Conservation (phyloP, 2,888 invertebrate genomes). For the Hipparchia sbordonii region DNA sequence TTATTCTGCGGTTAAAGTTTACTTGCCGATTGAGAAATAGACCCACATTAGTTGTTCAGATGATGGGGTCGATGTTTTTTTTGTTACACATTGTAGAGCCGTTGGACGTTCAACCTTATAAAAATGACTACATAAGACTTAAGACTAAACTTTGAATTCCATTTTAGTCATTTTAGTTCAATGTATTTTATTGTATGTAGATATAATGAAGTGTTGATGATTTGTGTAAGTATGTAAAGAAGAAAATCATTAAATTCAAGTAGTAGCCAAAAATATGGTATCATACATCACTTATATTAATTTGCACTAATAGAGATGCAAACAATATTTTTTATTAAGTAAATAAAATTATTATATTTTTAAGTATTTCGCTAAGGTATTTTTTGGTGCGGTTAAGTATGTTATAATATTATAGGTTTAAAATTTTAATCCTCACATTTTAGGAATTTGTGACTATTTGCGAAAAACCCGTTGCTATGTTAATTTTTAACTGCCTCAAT, state of each 20-base stretch:
- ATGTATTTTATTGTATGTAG: slow-evolving; percentile 7
- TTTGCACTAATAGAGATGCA: not conserved
- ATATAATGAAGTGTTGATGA: not conserved
- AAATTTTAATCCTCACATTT: not conserved
- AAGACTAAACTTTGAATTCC: slow-evolving; percentile 25
- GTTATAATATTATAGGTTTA: not conserved
- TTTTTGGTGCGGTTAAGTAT: slow-evolving; percentile 9
- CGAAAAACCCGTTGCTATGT: not conserved
- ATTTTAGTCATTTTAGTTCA: slow-evolving; percentile 18
- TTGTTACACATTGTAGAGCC: not conserved
- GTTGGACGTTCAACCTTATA: slow-evolving; percentile 1
- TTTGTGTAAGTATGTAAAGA: not conserved
- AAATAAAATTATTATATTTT: not conserved
- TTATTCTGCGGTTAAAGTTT: too few relatives aligned
- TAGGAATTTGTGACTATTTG: not conserved
- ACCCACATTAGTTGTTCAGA: too few relatives aligned
- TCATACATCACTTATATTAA: not conserved
- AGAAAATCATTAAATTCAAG: not conserved
- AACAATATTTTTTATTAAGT: not conserved
- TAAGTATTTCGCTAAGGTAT: slow-evolving; percentile 4
- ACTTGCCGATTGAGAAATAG: too few relatives aligned
- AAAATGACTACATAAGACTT: slow-evolving; percentile 9
- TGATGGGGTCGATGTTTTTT: not conserved
- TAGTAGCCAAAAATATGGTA: not conserved
- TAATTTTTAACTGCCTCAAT: not conserved